Conservation (phyloP, 2,888 invertebrate species). For the Platynereis dumerilii region DNA sequence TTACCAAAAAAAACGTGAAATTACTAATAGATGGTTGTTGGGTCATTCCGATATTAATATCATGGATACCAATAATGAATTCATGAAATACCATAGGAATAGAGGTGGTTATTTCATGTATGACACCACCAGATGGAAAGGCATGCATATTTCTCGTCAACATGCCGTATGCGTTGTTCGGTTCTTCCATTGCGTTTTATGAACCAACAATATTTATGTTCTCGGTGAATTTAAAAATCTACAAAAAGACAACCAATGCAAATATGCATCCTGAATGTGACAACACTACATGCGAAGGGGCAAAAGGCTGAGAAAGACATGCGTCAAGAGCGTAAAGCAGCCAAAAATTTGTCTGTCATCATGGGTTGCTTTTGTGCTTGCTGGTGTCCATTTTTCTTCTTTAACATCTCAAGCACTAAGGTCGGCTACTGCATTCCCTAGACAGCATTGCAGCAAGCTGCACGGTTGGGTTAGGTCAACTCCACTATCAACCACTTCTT, state of each 20-base stretch:
- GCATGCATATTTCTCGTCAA: constrained; percentile 56
- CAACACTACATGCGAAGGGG: constrained; percentile 31
- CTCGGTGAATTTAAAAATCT: constrained; percentile 52
- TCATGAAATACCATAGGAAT: constrained; percentile 55
- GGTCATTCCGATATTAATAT: constrained; percentile 53
- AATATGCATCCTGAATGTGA: constrained; percentile 50
- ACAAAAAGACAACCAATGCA: constrained; percentile 51
- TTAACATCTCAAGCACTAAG: constrained; percentile 54
- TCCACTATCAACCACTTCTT: constrained; percentile 53
- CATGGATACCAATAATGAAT: constrained; percentile 54
- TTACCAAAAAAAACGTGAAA: constrained; percentile 46
- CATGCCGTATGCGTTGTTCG: constrained; percentile 49
- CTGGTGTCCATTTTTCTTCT: constrained; percentile 58
- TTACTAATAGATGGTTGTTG: constrained; percentile 52
- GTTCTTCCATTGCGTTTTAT: constrained; percentile 57
- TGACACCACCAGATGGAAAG: constrained; percentile 39
- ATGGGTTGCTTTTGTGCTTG: constrained; percentile 58
- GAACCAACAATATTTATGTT: constrained; percentile 55
- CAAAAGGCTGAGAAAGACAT: constrained; percentile 42
- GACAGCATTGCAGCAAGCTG: constrained; percentile 44
- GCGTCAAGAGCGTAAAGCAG: constrained; percentile 54
- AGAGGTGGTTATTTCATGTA: constrained; percentile 46
- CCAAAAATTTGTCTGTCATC: constrained; percentile 56
- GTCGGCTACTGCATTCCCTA: constrained; percentile 52
- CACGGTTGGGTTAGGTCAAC: constrained; percentile 58